These are phyloP conservation scores for Psittacula derbiana DNA, from an alignment of 2,797 vertebrate genomes.

Conservation along the genomic window DNA sequence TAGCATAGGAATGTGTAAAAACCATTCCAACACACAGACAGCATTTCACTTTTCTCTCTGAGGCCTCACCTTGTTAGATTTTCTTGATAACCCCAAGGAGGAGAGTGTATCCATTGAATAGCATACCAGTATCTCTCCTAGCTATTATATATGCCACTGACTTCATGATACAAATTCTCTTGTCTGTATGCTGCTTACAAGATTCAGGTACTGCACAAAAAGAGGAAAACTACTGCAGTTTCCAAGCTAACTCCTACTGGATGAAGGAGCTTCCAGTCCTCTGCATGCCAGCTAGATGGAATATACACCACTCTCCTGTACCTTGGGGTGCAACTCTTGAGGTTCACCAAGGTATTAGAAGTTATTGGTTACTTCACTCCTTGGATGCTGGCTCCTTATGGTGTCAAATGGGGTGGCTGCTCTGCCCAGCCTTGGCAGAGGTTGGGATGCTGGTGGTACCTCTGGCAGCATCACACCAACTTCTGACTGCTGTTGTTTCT, in stretches of 20 bases:
- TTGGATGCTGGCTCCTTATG: neutral
- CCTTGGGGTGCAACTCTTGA: neutral
- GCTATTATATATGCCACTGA: neutral
- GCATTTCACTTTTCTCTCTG: neutral
- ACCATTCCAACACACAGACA: neutral
- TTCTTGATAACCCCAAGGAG: neutral
- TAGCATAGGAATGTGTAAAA: neutral
- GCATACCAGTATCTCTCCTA: neutral
- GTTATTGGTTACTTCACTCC: neutral
- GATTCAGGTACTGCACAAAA: neutral
- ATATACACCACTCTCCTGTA: neutral
- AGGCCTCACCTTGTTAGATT: neutral
- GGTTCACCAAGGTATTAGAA: neutral
- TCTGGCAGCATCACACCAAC: neutral
- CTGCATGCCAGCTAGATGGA: neutral
- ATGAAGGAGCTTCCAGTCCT: neutral
- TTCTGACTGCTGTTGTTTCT: neutral
- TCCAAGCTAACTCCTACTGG: neutral
- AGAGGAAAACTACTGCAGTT: neutral
- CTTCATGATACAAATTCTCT: neutral
- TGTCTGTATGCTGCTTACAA: neutral
- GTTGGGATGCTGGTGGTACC: neutral
- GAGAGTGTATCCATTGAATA: neutral
- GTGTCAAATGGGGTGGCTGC: rapidly evolving
- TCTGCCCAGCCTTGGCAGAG: neutral